phyloP scores from a whole-genome alignment of 2,113 vertebrate genomes.

The Egretta garzetta region DNA sequence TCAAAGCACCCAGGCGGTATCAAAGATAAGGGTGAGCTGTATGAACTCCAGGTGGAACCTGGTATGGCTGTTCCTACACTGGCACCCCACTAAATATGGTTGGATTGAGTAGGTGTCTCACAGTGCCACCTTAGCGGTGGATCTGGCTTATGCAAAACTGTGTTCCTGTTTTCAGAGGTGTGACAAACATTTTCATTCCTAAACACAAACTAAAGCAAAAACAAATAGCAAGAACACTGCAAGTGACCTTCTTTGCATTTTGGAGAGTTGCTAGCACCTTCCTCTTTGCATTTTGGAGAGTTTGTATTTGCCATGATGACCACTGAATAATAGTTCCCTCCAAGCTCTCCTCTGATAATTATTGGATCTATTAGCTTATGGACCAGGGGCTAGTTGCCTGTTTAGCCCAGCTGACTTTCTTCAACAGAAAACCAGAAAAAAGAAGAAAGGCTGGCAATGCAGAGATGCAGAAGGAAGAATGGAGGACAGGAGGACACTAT shows the following conservation, averaged over 20 bases:
- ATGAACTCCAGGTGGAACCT: neutral
- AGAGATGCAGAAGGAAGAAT: neutral
- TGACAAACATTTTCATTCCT: neutral
- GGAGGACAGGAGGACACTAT: neutral
- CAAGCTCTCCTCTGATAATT: neutral
- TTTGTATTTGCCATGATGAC: neutral
- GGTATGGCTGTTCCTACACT: neutral
- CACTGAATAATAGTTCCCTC: neutral
- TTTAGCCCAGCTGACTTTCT: neutral
- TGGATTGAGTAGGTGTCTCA: neutral
- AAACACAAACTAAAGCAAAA: constrained; percentile 12
- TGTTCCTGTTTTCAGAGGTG: neutral
- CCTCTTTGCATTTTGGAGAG: neutral
- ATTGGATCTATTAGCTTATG: neutral
- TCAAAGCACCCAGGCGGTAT: neutral
- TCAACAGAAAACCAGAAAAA: neutral
- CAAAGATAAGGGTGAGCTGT: neutral
- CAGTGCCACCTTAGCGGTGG: neutral
- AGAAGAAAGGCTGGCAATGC: neutral
- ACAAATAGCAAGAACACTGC: neutral
- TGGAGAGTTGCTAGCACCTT: neutral
- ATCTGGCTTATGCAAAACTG: neutral
- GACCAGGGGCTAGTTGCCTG: neutral
- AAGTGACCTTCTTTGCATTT: neutral
- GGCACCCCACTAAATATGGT: neutral